Base-by-base conservation (phyloP, 2,797 vertebrate species). In the Enteromius fasciolatus region DNA sequence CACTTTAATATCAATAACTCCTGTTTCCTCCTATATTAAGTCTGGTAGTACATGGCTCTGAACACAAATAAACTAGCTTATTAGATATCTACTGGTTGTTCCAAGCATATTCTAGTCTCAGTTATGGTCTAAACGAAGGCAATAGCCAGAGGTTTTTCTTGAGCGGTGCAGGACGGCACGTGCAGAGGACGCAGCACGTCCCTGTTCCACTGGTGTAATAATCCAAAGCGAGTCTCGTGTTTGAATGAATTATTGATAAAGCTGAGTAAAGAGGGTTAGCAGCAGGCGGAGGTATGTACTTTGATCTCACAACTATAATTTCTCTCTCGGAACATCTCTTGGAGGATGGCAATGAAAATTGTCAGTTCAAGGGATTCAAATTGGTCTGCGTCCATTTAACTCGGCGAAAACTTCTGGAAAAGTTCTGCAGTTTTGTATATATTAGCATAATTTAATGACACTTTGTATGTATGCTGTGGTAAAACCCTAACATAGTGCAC, bases 171-270 rank as follows among this genome's bases (percentile, higher is more conserved):
- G 20, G 63, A 50, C 63, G 36, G 18, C 52, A 70, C 17, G 3
- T 63, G 70, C 70, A 68, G 81, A 85, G 78, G 81, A 41, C 48
- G 18, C 46, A 76, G 74, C 78, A 54, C 72, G 17, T 52, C 64
- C 63, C 39, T 41, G 36, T 76, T 57, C 86, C 81, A 86, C 67
- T 68, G 72, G 44, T 85, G 76, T 82, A 87, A 85, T 87, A 86
- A 77, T 78, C 76, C 59, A 81, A 39, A 83, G 76, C n/a, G 52
- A 85, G 76, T 78, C 52, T 70, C 59, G 72, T 72, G 81, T 77
- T 83, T 52, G 63, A 57, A 87, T 84, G 82, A 84, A 85, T 88
- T 88, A 85, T 86, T 86, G 79, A 88, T 88, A 69, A 82, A 23
- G 41, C 54, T 31, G 46, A 72, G 63, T 80, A 82, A 78, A 72